These are phyloP conservation scores for Drosophila albomicans DNA, from an alignment of 1,140 invertebrate genomes.

Conservation along the genomic window DNA sequence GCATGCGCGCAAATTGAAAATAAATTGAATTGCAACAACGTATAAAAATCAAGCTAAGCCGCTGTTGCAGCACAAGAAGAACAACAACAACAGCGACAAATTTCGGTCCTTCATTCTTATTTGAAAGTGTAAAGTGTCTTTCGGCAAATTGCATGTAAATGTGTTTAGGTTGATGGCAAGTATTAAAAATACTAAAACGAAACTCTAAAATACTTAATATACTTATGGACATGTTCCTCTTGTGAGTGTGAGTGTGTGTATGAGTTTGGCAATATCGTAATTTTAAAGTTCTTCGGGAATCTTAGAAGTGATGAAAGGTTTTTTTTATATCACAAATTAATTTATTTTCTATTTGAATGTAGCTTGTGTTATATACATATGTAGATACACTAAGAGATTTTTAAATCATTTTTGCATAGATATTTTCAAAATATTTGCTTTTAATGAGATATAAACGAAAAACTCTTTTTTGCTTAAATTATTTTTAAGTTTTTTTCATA, in stretches of 20 bases:
- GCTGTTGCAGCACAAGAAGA: slow-evolving; percentile 13
- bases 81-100: slow-evolving; percentile 27
- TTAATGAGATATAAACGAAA: too few species aligned
- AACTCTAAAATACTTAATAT: slow-evolving; percentile 8
- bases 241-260: not conserved
- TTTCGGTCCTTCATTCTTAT: slow-evolving; percentile 26
- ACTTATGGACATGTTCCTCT: not conserved
- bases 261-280: slow-evolving; percentile 13
- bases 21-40: slow-evolving; percentile 82
- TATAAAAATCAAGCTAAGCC: slow-evolving; percentile 60
- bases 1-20: slow-evolving; percentile 79
- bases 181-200: slow-evolving; percentile 9
- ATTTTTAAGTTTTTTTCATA: too few species aligned
- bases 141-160: slow-evolving; percentile 73
- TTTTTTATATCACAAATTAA: not conserved
- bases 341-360: slow-evolving; percentile 23
- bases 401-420: too few species aligned
- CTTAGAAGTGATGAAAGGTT: slow-evolving; percentile 2
- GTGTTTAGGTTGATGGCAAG: slow-evolving; percentile 31
- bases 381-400: not conserved
- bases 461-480: too few species aligned
- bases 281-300: slow-evolving; percentile 7
- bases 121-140: slow-evolving; percentile 57
- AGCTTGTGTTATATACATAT: not conserved
- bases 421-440: too few species aligned